A percentile compares a stretch with the other conserved stretches of the same genome.
Conservation (phyloP, 1,140 invertebrate species). For the Drosophila nikananu region DNA sequence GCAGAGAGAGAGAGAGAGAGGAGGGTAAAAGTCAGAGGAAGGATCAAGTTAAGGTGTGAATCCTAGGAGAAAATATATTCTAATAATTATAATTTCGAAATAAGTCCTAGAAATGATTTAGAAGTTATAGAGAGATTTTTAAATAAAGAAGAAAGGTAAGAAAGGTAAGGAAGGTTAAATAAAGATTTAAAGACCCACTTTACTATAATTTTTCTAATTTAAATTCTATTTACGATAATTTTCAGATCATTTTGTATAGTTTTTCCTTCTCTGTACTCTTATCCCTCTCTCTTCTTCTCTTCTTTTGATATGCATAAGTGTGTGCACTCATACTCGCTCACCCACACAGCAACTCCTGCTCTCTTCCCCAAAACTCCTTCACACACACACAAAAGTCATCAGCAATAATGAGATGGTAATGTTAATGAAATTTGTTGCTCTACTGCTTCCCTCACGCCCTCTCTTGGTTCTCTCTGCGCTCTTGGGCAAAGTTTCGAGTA, state of each 20-base stretch:
- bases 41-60: too few species aligned
- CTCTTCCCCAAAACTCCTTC: slow-evolving; percentile 10
- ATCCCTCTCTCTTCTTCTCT: slow-evolving; percentile 1
- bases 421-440: slow-evolving; percentile 77
- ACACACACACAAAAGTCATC: slow-evolving; percentile 59
- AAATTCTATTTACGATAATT: neutral
- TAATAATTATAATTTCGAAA: too few species aligned
- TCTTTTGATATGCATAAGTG: slow-evolving; percentile 21
- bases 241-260: neutral
- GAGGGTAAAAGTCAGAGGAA: neutral
- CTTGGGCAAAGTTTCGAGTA: slow-evolving; percentile 44
- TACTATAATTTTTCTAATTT: neutral
- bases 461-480: slow-evolving; percentile 15
- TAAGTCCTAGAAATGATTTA: too few species aligned
- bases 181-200: accelerated
- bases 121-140: too few species aligned
- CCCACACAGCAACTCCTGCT: neutral
- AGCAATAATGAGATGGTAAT: slow-evolving; percentile 80
- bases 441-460: neutral
- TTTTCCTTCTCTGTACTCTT: neutral
- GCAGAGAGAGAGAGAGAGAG: neutral
- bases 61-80: too few species aligned
- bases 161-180: too few species aligned
- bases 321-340: slow-evolving; percentile 9
- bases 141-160: too few species aligned